Evolutionary conservation across 2,113 vertebrate genomes (phyloP), one percentile per base, ranked within the genome.

Genomic region (Marmota monax): DNA sequence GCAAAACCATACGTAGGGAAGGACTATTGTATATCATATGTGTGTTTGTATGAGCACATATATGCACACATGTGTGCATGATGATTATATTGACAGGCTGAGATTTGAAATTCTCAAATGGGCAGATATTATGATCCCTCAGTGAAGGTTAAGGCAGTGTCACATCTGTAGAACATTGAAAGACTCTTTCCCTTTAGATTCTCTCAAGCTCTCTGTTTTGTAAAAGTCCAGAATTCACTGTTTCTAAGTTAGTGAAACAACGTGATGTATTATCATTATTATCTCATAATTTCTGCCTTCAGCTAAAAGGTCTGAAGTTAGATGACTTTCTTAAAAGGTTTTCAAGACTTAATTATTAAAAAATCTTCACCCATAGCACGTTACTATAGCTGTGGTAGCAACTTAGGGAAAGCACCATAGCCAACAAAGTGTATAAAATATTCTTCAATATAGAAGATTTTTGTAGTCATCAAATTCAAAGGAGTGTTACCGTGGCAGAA

Each of bases 211-310:
- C 45, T 87, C 22, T 53, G 29, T 79, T 96, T 96, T 92, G 72
- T 92, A n/a, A 53, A 92, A 89, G 76, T 85, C n/a, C 20, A 92
- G 16, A 27, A 63, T 53, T 78, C 11, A 34, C 16, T 74, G 32
- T 78, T 34, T 88, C 16, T 77, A 84, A 67, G 8, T 76, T 87
- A 84, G 48, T 67, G 88, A 92, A 83, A 87, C 2, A 87, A 69
- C 16, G 93, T 65, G 29, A 96, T 87, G 69, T 96, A 95, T 79
- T 89, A 70, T 69, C 80, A 87, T 20, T 29, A 37, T 77, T 53
- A 94, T 86, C 58, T 48, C 74, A 80, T 18, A 72, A 76, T 84
- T 92, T 90, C 53, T 92, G 78, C 45, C 72, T 73, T 82, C 39
- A 92, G 39, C 37, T 74, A 63, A 84, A 69, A 87, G 53, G 12